These are phyloP conservation scores for Enteromius paludinosus DNA, from an alignment of 2,797 vertebrate species.

Conservation along the genomic window DNA sequence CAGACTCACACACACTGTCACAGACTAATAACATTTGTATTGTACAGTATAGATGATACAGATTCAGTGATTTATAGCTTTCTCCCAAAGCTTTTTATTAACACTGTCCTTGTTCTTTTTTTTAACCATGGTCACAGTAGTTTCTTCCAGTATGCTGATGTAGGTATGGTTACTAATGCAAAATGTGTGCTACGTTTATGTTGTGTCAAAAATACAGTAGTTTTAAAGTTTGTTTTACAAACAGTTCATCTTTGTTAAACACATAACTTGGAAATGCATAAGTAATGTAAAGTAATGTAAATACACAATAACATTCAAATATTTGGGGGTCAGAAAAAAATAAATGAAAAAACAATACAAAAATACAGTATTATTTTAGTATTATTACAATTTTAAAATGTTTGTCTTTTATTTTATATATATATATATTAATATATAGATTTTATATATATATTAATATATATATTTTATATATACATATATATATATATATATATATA, in stretches of 20 bases:
- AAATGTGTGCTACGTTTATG: background rate
- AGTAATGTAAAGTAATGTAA: background rate
- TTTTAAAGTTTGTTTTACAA: background rate
- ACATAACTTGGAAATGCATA: background rate
- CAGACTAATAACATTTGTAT: background rate
- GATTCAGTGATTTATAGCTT: background rate
- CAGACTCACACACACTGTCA: constrained; percentile 1
- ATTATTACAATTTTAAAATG: background rate
- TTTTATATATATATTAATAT: background rate
- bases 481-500: no score
- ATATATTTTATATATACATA: no score
- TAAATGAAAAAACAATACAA: no score
- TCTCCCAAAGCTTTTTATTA: background rate
- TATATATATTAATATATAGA: no score
- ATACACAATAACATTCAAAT: background rate
- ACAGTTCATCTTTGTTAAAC: background rate
- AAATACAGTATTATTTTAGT: background rate
- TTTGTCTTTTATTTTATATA: background rate
- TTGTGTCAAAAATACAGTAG: background rate
- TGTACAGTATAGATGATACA: background rate
- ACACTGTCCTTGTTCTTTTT: background rate
- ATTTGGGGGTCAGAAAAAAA: background rate
- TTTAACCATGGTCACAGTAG: background rate
- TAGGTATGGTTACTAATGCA: background rate
- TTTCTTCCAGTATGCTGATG: background rate